Evolutionary conservation across 2,797 vertebrate genomes (phyloP).

Genomic region (Uromys caudimaculatus): DNA sequence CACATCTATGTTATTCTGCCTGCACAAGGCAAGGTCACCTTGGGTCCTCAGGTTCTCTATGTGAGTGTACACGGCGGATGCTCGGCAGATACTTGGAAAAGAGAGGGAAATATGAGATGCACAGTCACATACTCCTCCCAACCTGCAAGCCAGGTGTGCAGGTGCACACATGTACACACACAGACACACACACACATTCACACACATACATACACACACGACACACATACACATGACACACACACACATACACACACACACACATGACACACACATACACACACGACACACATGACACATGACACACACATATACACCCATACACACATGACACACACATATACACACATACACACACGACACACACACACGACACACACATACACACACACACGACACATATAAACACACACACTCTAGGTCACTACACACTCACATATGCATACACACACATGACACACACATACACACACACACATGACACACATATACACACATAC

Average conservation of each 20-base stretch:
- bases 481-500: too few species aligned
- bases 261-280: background rate
- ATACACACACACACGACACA: background rate
- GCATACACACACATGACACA: background rate
- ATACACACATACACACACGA: background rate
- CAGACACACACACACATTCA: background rate
- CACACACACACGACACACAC: background rate
- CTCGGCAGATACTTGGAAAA: background rate
- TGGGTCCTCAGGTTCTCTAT: background rate
- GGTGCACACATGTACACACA: background rate
- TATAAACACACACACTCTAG: background rate
- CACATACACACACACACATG: background rate
- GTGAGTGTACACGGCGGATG: background rate
- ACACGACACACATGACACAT: too few species aligned
- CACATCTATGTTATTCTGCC: background rate
- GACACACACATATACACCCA: background rate
- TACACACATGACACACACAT: background rate
- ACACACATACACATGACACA: background rate
- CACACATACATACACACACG: background rate
- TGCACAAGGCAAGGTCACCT: too few species aligned
- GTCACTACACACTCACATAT: background rate
- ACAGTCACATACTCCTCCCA: rapidly evolving
- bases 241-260: background rate
- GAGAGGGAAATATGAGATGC: background rate
- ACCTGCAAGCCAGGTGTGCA: background rate